A percentile compares a stretch with the other conserved stretches of the same genome.
Evolutionary conservation across 2,797 vertebrate species (phyloP).

Genomic region (Falco concolor): DNA sequence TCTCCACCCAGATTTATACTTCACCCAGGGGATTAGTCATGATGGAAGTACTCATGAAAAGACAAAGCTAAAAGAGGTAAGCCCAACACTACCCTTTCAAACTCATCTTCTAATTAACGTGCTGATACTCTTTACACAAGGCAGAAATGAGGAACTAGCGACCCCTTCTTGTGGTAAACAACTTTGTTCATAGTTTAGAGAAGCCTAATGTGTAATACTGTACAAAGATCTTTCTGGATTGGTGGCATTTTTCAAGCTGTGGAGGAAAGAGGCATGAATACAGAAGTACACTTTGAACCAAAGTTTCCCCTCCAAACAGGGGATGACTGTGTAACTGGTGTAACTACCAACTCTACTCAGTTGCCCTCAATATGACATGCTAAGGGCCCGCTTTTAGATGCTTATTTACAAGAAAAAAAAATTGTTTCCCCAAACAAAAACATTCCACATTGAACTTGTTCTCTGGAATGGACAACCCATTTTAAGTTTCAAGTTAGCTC

Average conservation of each 20-base stretch:
- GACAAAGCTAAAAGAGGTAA: neutral
- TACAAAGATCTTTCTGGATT: neutral
- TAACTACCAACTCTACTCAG: neutral
- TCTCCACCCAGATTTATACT: constrained; percentile 14
- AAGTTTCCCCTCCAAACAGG: neutral
- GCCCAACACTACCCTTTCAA: neutral
- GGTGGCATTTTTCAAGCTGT: neutral
- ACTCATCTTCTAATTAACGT: neutral
- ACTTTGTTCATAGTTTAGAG: neutral
- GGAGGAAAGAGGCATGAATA: neutral
- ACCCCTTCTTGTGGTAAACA: neutral
- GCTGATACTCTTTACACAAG: neutral
- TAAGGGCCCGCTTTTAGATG: neutral
- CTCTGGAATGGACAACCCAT: neutral
- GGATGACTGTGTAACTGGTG: neutral
- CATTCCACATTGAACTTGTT: neutral
- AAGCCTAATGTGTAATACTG: neutral
- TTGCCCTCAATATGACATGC: neutral
- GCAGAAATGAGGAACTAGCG: neutral
- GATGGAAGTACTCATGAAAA: neutral
- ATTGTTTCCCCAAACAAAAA: neutral
- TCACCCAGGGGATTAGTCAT: constrained; percentile 26
- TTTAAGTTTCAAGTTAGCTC: neutral
- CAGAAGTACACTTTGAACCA: neutral
- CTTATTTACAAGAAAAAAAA: neutral